Base-by-base conservation (phyloP, 2,797 vertebrate species). In the Chanos chanos region DNA sequence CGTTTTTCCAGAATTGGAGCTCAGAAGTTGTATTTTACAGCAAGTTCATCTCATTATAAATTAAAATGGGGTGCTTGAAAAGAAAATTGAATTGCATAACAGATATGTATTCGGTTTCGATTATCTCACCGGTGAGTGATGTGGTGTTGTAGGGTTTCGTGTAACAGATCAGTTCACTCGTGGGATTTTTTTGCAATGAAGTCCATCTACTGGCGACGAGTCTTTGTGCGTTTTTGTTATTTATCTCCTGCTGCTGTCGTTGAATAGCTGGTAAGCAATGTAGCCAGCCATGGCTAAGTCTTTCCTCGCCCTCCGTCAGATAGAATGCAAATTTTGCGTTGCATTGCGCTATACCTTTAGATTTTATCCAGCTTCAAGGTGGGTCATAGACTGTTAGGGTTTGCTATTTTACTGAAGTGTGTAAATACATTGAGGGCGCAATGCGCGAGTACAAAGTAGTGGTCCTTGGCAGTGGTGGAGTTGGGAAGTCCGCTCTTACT, bases 361-460 rank as follows among this genome's bases (percentile, higher is more conserved):
- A 50, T 67, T 41, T 41, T 69, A 59, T 54, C 39, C 50, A 52
- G n/a, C n/a, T n/a, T n/a, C n/a, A n/a, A n/a, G n/a, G n/a, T n/a
- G n/a, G n/a, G n/a, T n/a, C n/a, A n/a, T n/a, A n/a, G n/a, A n/a
- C n/a, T n/a, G n/a, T n/a, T n/a, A n/a, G n/a, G n/a, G n/a, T 43
- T 43, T 43, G 8, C 9, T 22, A 16, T 43, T 43, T 41, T 43
- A 22, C 43, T 43, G 12, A 43, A 43, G 40, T 12, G 52, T 16
- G 34, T 25, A 55, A 15, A 39, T 9, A 28, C 18, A 28, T 10
- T 28, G 27, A 22, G 10, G 79, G 78, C 79, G 86, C 85, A 83
- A 92, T 96, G 94, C 90, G 94, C 87, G 94, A 96, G 86, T 96
- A 96, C 83, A 94, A 96, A 86, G 94, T 96, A 80, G 94, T 95